Evolutionary conservation across 2,888 invertebrate species (phyloP).

Genomic region (Trachelus stipa): DNA sequence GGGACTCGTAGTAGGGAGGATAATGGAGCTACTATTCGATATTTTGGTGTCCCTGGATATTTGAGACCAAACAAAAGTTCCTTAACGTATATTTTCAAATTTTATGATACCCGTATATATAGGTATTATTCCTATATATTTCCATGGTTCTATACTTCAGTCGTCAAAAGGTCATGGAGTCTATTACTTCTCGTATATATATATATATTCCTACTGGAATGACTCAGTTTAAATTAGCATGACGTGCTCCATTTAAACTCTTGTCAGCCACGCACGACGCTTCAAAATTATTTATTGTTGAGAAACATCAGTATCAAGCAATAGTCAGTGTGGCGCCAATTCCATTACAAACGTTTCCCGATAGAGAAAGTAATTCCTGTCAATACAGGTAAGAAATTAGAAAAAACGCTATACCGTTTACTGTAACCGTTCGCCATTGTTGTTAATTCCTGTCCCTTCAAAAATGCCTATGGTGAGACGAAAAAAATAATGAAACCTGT

Average conservation of each 20-base stretch:
- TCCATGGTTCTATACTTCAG: background rate
- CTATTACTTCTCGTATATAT: constrained; percentile 7
- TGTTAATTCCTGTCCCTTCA: background rate
- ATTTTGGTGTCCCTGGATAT: background rate
- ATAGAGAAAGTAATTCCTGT: background rate
- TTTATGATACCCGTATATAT: background rate
- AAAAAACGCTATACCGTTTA: background rate
- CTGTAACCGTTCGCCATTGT: background rate
- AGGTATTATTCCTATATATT: background rate
- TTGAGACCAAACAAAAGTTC: background rate
- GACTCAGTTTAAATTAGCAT: background rate
- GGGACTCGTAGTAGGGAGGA: background rate
- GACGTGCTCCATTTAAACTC: background rate
- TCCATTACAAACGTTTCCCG: background rate
- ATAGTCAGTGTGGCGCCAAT: background rate
- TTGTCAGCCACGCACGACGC: background rate
- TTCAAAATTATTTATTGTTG: background rate
- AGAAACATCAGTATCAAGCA: background rate
- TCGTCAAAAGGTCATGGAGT: background rate
- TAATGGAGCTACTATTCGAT: background rate
- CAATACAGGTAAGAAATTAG: background rate
- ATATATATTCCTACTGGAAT: background rate
- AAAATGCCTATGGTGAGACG: background rate
- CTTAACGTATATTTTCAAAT: background rate
- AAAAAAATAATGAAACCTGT: background rate